These are phyloP conservation scores for Oreotragus oreotragus DNA, from an alignment of 2,113 vertebrate species.

Conservation along the genomic window DNA sequence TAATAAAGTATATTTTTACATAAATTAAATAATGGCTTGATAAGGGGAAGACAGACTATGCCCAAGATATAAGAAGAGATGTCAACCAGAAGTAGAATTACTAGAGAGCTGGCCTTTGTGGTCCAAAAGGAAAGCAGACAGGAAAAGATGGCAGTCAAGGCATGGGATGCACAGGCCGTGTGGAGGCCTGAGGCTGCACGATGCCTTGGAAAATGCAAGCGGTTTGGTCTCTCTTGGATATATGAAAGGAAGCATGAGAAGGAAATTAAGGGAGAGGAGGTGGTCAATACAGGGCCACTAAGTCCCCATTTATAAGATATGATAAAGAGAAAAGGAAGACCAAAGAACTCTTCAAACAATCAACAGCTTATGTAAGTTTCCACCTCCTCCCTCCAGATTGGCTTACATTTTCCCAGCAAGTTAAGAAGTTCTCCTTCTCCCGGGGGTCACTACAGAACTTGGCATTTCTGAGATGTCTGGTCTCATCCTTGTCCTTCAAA, in stretches of 20 bases:
- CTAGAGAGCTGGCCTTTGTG: not conserved
- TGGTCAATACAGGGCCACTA: not conserved
- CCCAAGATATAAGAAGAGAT: rapidly evolving
- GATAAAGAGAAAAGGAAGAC: not conserved
- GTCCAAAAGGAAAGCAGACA: not conserved
- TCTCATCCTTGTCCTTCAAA: not conserved
- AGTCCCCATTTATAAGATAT: not conserved
- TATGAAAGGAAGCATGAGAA: not conserved
- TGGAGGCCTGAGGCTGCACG: rapidly evolving
- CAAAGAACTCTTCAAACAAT: not conserved
- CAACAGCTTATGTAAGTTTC: not conserved
- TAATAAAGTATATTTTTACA: not conserved
- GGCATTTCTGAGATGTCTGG: not conserved
- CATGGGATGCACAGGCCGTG: rapidly evolving
- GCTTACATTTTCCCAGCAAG: not conserved
- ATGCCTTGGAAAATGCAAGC: not conserved
- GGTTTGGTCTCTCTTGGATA: not conserved
- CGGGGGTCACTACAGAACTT: not conserved
- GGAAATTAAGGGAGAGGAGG: not conserved
- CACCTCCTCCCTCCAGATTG: not conserved
- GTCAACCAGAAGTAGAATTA: too few relatives aligned
- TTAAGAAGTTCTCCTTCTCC: not conserved
- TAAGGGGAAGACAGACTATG: not conserved
- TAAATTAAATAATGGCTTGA: not conserved
- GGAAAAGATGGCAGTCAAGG: not conserved